Evolutionary conservation across 2,888 invertebrate genomes (phyloP).

Genomic region (Stenodema calcarata): DNA sequence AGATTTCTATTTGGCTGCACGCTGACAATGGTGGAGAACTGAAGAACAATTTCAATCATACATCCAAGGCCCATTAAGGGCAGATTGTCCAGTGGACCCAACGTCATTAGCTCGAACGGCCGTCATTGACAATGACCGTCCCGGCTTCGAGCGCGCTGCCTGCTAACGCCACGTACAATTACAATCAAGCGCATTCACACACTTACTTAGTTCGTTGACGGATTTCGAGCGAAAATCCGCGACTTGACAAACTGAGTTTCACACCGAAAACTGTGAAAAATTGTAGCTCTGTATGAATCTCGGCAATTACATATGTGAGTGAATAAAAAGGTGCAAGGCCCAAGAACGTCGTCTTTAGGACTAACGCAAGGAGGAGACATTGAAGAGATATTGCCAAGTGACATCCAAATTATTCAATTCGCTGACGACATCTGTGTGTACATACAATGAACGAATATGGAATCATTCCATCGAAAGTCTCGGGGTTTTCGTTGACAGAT

Average conservation of each 20-base stretch:
- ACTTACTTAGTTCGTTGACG: background rate
- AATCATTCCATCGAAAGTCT: no score
- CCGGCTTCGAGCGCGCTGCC: background rate
- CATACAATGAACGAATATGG: no score
- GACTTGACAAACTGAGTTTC: background rate
- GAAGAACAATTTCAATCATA: slow-evolving; percentile 2
- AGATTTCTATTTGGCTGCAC: background rate
- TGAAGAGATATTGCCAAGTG: no score
- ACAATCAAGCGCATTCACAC: background rate
- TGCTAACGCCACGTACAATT: background rate
- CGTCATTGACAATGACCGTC: background rate
- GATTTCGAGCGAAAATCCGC: background rate
- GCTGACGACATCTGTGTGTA: no score
- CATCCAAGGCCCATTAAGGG: background rate
- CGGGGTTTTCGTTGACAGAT: background rate
- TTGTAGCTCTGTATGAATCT: no score
- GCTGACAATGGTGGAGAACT: background rate
- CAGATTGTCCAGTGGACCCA: background rate
- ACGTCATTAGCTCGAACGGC: background rate
- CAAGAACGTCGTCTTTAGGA: no score
- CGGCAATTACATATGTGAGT: no score
- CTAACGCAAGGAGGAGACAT: no score
- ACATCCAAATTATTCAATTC: no score
- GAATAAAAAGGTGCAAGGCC: no score
- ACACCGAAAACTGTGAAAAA: no score